Evolutionary conservation across 2,888 invertebrate species (phyloP).

Genomic region (Chrysina gloriosa): DNA sequence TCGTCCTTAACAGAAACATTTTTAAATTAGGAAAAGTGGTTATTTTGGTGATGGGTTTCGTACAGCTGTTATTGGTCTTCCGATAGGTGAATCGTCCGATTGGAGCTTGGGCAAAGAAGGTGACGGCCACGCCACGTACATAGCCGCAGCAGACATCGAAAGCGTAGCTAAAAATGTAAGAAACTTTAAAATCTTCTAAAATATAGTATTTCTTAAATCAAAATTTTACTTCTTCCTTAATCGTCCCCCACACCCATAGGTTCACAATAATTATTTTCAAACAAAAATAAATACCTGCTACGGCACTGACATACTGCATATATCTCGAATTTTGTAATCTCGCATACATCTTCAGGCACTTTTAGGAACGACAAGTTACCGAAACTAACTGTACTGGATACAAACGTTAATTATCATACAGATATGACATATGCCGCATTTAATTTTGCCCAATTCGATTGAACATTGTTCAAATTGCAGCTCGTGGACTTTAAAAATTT

Average conservation of each 20-base stretch:
- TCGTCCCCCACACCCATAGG: no score
- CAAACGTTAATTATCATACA: no score
- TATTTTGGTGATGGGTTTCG: not conserved
- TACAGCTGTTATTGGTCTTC: slow-evolving; percentile 44
- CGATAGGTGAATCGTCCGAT: slow-evolving; percentile 49
- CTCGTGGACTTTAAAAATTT: no score
- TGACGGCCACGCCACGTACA: slow-evolving; percentile 48
- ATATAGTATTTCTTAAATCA: no score
- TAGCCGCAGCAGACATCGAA: slow-evolving; percentile 44
- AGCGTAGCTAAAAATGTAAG: slow-evolving; percentile 41
- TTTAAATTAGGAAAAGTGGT: slow-evolving; percentile 15
- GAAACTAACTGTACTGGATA: no score
- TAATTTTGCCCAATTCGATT: no score
- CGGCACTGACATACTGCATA: slow-evolving; percentile 44
- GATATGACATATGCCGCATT: no score
- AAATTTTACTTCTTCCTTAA: no score
- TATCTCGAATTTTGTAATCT: slow-evolving; percentile 29
- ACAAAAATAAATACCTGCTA: slow-evolving; percentile 40
- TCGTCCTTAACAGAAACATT: slow-evolving; percentile 62
- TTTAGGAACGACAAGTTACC: not conserved
- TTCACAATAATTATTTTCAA: not conserved
- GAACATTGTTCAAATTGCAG: no score
- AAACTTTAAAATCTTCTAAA: no score
- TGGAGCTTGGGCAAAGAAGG: slow-evolving; percentile 47
- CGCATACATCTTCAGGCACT: not conserved